phyloP scores from a whole-genome alignment of 1,140 invertebrate genomes.

The Sarcophaga bullata region DNA sequence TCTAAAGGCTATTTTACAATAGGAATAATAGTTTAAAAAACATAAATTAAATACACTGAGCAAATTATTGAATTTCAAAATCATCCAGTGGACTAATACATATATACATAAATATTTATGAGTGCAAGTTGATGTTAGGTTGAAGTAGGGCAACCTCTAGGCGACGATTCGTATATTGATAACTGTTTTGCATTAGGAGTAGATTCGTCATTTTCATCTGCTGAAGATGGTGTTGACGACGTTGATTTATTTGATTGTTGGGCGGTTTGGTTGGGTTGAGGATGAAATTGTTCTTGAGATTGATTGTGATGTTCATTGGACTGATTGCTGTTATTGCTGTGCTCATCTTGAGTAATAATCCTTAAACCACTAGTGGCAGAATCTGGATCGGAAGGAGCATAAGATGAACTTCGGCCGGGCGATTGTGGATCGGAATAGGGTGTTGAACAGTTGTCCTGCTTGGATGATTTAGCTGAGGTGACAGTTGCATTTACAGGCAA shows the following conservation, averaged over 20 bases:
- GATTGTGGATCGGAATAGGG: slow-evolving; percentile 43
- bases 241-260: not conserved
- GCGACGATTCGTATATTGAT: slow-evolving; percentile 1
- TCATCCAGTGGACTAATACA: too few species aligned
- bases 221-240: not conserved
- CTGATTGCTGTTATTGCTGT: slow-evolving; percentile 25
- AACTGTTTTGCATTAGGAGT: not conserved
- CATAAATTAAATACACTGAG: too few species aligned
- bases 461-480: not conserved
- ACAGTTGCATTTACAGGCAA: slow-evolving; percentile 47
- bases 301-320: not conserved
- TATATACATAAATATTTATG: too few species aligned
- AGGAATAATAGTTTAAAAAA: too few species aligned
- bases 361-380: slow-evolving; percentile 41
- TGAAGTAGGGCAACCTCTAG: slow-evolving; percentile 19
- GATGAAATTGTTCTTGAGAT: slow-evolving; percentile 11
- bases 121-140: not conserved
- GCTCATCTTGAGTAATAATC: slow-evolving; percentile 19
- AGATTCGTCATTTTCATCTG: not conserved
- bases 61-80: too few species aligned
- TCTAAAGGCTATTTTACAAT: too few species aligned
- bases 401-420: slow-evolving; percentile 46
- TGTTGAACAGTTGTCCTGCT: not conserved
- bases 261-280: not conserved
- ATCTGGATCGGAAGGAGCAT: slow-evolving; percentile 40